Evolutionary conservation across 92 coral and sea anemone genomes (phyloP).

Genomic region (Scolanthus callimorphus): DNA sequence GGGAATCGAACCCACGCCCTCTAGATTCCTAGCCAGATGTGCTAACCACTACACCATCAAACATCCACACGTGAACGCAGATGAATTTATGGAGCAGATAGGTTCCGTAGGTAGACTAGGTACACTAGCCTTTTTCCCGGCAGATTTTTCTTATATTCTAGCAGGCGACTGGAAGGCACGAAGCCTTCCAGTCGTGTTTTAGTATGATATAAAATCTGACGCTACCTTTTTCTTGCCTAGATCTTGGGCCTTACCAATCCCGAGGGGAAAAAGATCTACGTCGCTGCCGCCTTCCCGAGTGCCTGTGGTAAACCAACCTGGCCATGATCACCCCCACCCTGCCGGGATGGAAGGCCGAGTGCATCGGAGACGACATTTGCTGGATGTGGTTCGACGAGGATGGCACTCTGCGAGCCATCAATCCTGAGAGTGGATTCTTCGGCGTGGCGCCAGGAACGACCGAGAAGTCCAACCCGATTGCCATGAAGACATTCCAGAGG

Average conservation of each 20-base stretch:
- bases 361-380: constrained; percentile 97
- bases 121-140: too few relatives aligned
- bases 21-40: too few relatives aligned
- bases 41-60: too few relatives aligned
- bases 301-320: constrained; percentile 98
- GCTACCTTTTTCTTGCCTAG: constrained; percentile 22
- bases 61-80: too few relatives aligned
- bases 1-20: too few relatives aligned
- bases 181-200: too few relatives aligned
- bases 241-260: constrained; percentile 97
- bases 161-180: too few relatives aligned
- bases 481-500: constrained; percentile 89
- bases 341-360: constrained; percentile 98
- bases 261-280: constrained; percentile 77
- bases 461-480: constrained; percentile 81
- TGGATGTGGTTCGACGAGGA: constrained; percentile 99
- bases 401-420: constrained; percentile 91
- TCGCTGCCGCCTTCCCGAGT: constrained; percentile 98
- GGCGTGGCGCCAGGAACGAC: constrained; percentile 98
- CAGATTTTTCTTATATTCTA: too few relatives aligned
- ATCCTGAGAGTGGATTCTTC: constrained; percentile 98
- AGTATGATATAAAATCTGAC: too few relatives aligned
- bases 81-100: too few relatives aligned
- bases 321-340: constrained; percentile 94
- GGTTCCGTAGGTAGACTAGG: too few relatives aligned